Conservation (phyloP, 2,113 vertebrate species). For the Esox niger region DNA sequence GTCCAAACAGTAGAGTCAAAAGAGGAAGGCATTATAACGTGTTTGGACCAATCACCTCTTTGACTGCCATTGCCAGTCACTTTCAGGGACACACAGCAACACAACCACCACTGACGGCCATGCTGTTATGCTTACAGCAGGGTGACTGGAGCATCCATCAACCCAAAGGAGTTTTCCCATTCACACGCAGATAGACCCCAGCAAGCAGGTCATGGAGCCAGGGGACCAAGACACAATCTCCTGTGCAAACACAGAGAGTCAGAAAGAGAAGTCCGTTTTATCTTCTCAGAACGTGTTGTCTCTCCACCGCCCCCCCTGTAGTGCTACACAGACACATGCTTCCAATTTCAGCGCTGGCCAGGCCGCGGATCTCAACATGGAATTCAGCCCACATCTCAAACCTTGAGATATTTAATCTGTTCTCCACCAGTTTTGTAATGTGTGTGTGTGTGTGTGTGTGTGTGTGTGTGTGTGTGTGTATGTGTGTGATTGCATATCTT, state of each 20-base stretch:
- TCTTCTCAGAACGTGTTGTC: neutral
- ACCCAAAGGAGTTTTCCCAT: neutral
- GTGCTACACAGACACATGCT: slow-evolving; percentile 14
- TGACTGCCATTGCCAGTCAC: neutral
- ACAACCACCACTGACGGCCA: neutral
- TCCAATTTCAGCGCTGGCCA: slow-evolving; percentile 11
- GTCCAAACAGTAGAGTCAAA: neutral
- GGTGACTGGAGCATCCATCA: neutral
- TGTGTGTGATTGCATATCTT: too few species aligned
- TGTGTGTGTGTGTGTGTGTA: neutral
- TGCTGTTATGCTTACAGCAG: neutral
- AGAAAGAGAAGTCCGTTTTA: neutral
- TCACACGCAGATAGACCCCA: neutral
- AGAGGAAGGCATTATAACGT: neutral
- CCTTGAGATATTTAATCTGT: neutral
- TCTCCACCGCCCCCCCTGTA: neutral
- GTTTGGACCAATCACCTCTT: neutral
- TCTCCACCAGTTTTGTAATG: neutral
- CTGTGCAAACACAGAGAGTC: slow-evolving; percentile 4
- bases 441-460: slow-evolving; percentile 4
- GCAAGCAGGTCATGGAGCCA: too few species aligned
- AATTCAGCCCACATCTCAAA: neutral
- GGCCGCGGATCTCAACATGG: neutral
- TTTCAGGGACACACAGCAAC: neutral
- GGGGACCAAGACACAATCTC: slow-evolving; percentile 2